Percentiles rank a stretch among this genome's conserved stretches.
phyloP scores from a whole-genome alignment of 2,113 vertebrate genomes.

The Paedocypris sp. region DNA sequence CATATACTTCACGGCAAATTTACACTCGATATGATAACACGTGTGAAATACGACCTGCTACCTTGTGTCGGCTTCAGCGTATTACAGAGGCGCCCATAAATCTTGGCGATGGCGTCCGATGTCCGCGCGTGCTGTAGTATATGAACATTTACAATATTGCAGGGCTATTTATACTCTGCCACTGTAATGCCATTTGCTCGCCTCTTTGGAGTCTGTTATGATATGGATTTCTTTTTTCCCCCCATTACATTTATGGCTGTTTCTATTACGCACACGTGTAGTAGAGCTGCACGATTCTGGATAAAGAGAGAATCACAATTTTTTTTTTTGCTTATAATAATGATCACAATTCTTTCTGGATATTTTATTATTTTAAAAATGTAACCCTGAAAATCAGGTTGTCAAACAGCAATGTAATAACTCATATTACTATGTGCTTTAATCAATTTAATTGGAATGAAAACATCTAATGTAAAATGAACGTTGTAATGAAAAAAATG shows the following conservation, averaged over 20 bases:
- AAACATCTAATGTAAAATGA: no score
- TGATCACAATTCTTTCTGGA: no score
- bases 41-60: slow-evolving; percentile 63
- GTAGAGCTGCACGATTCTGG: no score
- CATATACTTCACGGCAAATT: slow-evolving; percentile 57
- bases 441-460: no score
- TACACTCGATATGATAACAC: slow-evolving; percentile 62
- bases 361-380: no score
- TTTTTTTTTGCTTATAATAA: no score
- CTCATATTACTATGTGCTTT: no score
- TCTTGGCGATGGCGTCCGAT: slow-evolving; percentile 49
- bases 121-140: slow-evolving; percentile 48
- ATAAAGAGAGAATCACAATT: no score
- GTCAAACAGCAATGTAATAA: no score
- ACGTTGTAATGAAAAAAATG: no score
- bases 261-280: slow-evolving; percentile 36
- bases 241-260: slow-evolving; percentile 39
- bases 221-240: slow-evolving; percentile 50
- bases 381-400: no score
- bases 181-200: slow-evolving; percentile 56
- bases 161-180: slow-evolving; percentile 61
- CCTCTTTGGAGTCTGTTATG: slow-evolving; percentile 54
- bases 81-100: slow-evolving; percentile 55
- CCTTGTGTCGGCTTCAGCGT: slow-evolving; percentile 54
- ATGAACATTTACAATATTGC: slow-evolving; percentile 67